phyloP scores from a whole-genome alignment of 1,140 invertebrate species.

The Solenopsis fugax region DNA sequence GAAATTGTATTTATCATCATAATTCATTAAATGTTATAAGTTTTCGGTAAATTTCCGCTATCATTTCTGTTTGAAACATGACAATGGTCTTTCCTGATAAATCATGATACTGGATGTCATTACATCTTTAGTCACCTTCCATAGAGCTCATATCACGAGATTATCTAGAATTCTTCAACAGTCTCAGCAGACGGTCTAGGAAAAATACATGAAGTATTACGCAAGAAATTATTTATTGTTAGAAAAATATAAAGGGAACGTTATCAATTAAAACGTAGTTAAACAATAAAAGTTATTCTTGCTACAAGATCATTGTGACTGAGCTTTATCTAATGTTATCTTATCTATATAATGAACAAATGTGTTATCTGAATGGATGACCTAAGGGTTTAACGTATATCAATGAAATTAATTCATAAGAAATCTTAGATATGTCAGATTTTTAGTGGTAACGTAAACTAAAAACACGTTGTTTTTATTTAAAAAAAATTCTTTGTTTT shows the following conservation, averaged over 20 bases:
- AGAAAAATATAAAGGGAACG: background rate
- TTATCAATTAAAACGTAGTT: constrained; percentile 5
- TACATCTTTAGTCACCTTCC: background rate
- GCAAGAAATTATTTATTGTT: background rate
- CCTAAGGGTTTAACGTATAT: background rate
- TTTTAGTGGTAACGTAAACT: background rate
- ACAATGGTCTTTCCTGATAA: constrained; percentile 14
- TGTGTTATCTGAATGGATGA: constrained; percentile 21
- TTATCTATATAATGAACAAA: constrained; percentile 39
- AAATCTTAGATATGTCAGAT: background rate
- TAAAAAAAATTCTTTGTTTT: background rate
- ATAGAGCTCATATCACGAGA: background rate
- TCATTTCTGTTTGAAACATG: constrained; percentile 8
- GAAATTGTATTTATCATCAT: constrained; percentile 1
- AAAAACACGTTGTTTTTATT: background rate
- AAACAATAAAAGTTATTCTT: constrained; percentile 13
- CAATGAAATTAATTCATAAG: background rate
- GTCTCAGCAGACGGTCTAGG: background rate
- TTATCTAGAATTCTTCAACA: constrained; percentile 9
- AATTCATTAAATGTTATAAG: background rate
- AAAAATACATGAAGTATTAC: constrained; percentile 11
- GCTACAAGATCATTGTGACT: background rate
- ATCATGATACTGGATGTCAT: background rate
- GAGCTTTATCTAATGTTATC: constrained; percentile 20
- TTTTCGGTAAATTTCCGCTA: constrained; percentile 17